Evolutionary conservation across 2,888 invertebrate species (phyloP), one percentile per base, ranked within the genome.

Genomic region (Subacronicta megacephala): DNA sequence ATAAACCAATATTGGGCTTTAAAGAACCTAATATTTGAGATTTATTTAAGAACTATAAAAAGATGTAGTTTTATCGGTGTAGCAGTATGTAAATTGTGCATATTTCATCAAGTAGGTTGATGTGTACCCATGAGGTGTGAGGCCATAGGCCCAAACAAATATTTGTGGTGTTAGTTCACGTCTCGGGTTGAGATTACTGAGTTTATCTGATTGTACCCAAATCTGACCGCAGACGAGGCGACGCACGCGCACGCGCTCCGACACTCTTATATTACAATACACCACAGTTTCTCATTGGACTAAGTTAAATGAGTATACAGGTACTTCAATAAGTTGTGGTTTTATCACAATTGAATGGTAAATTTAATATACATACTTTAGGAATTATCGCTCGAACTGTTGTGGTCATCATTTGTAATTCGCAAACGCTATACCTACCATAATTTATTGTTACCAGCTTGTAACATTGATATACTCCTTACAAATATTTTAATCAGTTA

Each of bases 201-300:
- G 77, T 87, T 87, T 89, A 89, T 90, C 90, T 89, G 78, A 86
- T 78, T 85, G 84, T 81, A 78, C 80, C 82, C 82, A 81, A 85
- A 87, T 86, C 84, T 90, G 86, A 87, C 86, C 88, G 82, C 29
- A n/a, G 31, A 61, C 41, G 56, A 67, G 77, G 5, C 72, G 70
- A 59, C 74, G 73, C 69, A 62, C 44, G 60, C 70, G 78, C 76
- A 70, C 71, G 18, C 15, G 36, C 10, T 5, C 35, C 31, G 29
- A 57, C 57, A 43, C 69, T 65, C 63, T 63, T 62, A 73, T 63
- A 66, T 74, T 73, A 72, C 59, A 55, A 64, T 58, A 73, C 49
- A 55, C 65, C 70, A 58, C 9, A 26, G 10, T 26, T 23, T 7
- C 9, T 29, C 10, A 29, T 29, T 18, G 2, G 5, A 6, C 20